Evolutionary conservation across 2,888 invertebrate species (phyloP).

Genomic region (Hirtodrosophila cameraria): DNA sequence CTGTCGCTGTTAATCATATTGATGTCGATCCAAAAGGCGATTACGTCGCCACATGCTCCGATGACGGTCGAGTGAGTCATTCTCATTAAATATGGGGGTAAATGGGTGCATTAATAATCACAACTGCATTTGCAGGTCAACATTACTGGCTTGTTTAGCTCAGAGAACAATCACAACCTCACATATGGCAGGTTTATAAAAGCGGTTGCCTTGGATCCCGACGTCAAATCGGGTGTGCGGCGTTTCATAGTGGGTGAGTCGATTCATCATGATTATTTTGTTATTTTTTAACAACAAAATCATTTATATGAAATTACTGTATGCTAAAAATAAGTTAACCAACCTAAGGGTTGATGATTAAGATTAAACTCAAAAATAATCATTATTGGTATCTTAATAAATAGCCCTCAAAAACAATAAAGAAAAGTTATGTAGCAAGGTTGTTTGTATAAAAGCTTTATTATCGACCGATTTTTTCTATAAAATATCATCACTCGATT

Average conservation of each 20-base stretch:
- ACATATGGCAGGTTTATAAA: constrained; percentile 93
- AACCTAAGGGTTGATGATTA: too few relatives aligned
- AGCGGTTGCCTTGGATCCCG: constrained; percentile 93
- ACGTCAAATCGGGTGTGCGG: constrained; percentile 91
- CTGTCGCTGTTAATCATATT: constrained; percentile 96
- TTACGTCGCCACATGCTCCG: constrained; percentile 95
- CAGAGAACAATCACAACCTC: constrained; percentile 92
- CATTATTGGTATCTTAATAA: too few relatives aligned
- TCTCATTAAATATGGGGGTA: not conserved
- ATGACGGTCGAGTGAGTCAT: constrained; percentile 91
- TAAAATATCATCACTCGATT: too few relatives aligned
- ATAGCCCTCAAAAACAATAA: too few relatives aligned
- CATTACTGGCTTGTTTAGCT: constrained; percentile 93
- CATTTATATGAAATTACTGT: too few relatives aligned
- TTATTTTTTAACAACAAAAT: too few relatives aligned
- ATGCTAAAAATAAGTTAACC: too few relatives aligned
- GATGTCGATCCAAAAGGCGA: constrained; percentile 97
- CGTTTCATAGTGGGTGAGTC: constrained; percentile 92
- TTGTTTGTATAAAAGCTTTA: too few relatives aligned
- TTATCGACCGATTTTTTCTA: too few relatives aligned
- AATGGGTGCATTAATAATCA: not conserved
- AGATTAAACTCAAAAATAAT: too few relatives aligned
- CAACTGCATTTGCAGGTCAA: constrained; percentile 85
- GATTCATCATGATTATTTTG: too few relatives aligned
- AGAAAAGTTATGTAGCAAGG: too few relatives aligned